Conservation (phyloP, 2,797 vertebrate species). For the Spheniscus humboldti region DNA sequence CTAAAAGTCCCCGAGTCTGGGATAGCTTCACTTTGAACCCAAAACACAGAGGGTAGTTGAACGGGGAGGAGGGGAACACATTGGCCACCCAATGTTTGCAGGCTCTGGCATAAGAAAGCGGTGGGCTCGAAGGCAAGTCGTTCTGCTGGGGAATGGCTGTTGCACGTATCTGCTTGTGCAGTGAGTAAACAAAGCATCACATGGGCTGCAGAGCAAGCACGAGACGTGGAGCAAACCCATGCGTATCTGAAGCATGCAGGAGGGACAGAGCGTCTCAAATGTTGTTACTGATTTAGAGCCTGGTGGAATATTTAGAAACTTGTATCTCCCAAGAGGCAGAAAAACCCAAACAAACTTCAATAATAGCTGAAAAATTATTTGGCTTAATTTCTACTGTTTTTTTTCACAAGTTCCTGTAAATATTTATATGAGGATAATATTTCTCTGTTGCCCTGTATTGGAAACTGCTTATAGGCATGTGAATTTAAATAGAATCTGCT, state of each 20-base stretch:
- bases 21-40: constrained; percentile 63
- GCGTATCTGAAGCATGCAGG: background rate
- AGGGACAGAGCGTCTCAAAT: background rate
- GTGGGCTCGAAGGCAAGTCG: background rate
- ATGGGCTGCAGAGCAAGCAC: background rate
- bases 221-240: background rate
- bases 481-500: background rate
- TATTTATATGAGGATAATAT: background rate
- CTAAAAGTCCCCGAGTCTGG: constrained; percentile 18
- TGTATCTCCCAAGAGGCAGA: background rate
- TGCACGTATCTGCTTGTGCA: background rate
- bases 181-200: constrained; percentile 31
- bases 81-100: background rate
- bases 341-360: background rate
- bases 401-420: background rate
- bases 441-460: background rate
- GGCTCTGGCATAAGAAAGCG: background rate
- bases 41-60: constrained; percentile 30
- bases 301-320: background rate
- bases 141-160: background rate
- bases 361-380: background rate
- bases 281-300: background rate
- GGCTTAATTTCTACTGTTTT: background rate
- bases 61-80: background rate
- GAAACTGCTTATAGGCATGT: background rate